These are phyloP conservation scores for Heliconius charithonia DNA, from an alignment of 2,888 invertebrate genomes.

Conservation along the genomic window DNA sequence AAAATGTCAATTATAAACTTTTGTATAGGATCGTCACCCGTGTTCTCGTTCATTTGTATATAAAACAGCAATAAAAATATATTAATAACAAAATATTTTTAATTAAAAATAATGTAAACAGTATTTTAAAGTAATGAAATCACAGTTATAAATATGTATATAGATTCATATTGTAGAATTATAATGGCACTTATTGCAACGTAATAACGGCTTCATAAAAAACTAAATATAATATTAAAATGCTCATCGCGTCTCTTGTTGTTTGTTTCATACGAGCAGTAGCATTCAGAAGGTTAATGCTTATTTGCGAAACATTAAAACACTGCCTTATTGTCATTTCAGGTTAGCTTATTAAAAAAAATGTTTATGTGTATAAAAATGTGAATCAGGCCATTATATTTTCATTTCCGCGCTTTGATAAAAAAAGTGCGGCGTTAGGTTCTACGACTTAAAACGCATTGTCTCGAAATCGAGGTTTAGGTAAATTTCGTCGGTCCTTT, in stretches of 20 bases:
- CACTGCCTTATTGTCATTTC: conserved; percentile 11
- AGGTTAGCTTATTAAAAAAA: neutral
- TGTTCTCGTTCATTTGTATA: no score
- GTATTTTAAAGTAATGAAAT: neutral
- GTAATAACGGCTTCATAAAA: neutral
- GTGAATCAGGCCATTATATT: neutral
- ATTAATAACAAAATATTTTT: neutral
- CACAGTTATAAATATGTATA: conserved; percentile 17
- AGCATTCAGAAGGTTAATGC: conserved; percentile 15
- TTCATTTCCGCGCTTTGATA: neutral
- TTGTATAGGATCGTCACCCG: no score
- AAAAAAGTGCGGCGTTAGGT: no score
- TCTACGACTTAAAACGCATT: no score
- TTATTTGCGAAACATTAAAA: conserved; percentile 14
- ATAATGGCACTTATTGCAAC: conserved; percentile 16
- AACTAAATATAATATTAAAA: conserved; percentile 4
- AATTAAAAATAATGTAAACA: neutral
- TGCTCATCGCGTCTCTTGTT: conserved; percentile 6
- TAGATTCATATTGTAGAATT: neutral
- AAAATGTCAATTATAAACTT: no score
- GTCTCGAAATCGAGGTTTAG: no score
- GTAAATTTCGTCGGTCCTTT: no score
- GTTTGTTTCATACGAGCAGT: conserved; percentile 9
- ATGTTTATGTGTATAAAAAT: neutral
- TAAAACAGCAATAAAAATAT: neutral